phyloP scores from a whole-genome alignment of 2,797 vertebrate species.

The Crocodylus rhombifer region DNA sequence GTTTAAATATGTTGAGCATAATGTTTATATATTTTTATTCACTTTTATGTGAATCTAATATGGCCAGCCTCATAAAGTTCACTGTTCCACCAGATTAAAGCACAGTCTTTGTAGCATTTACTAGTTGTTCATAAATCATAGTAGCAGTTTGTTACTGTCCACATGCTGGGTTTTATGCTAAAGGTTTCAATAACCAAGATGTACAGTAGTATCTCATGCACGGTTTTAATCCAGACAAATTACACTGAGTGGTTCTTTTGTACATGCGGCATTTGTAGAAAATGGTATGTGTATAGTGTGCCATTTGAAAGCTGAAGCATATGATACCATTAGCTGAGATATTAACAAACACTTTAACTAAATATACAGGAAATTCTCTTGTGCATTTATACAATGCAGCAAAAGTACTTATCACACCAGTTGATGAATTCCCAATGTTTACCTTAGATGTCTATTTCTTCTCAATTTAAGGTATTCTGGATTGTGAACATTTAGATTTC shows the following conservation, averaged over 20 bases:
- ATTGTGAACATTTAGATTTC: neutral
- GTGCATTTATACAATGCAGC: neutral
- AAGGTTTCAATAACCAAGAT: neutral
- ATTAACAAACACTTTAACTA: neutral
- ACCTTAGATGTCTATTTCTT: neutral
- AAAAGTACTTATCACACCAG: neutral
- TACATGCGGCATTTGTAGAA: neutral
- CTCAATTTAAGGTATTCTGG: neutral
- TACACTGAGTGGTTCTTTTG: neutral
- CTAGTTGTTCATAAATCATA: neutral
- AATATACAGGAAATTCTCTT: neutral
- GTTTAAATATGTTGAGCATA: neutral
- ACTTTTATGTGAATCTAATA: constrained; percentile 21
- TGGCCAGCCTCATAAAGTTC: constrained; percentile 20
- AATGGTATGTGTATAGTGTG: rapidly evolving
- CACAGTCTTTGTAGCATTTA: neutral
- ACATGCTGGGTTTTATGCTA: neutral
- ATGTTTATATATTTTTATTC: neutral
- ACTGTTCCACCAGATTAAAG: constrained; percentile 26
- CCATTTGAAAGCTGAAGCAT: neutral
- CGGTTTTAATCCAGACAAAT: neutral
- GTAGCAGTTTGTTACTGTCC: constrained; percentile 31
- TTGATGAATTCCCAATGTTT: constrained; percentile 5
- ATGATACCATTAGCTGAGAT: neutral
- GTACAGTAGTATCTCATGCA: neutral